Percentiles rank a stretch among this genome's conserved stretches.
These are phyloP conservation scores for Amphiprion ocellaris DNA, from an alignment of 2,113 vertebrate genomes.

Conservation along the genomic window DNA sequence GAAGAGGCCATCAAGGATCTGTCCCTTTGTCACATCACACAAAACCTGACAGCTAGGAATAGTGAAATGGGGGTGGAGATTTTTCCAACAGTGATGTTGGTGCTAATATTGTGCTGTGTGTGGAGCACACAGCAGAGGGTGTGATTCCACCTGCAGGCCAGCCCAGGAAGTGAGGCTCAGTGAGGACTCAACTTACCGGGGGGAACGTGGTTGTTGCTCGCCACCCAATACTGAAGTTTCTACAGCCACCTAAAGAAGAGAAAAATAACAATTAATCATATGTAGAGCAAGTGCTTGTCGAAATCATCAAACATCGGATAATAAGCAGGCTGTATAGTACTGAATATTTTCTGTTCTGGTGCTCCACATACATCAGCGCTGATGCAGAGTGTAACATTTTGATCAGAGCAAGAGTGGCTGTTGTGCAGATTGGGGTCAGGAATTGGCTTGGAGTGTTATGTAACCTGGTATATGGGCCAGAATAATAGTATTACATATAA, in stretches of 20 bases:
- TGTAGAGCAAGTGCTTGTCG: neutral
- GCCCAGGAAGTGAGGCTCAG: slow-evolving; percentile 62
- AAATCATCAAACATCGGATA: neutral
- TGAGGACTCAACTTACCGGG: slow-evolving; percentile 58
- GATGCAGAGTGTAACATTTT: slow-evolving; percentile 26
- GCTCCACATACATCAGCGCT: slow-evolving; percentile 18
- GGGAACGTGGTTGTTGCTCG: slow-evolving; percentile 13
- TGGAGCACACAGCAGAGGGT: slow-evolving; percentile 43
- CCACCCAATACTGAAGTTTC: slow-evolving; percentile 27
- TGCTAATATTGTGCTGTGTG: slow-evolving; percentile 22
- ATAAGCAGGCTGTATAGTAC: neutral
- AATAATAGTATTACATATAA: slow-evolving; percentile 76
- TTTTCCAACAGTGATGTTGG: slow-evolving; percentile 16
- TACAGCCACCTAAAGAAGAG: slow-evolving; percentile 30
- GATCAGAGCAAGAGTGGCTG: slow-evolving; percentile 52
- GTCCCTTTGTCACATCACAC: slow-evolving; percentile 37
- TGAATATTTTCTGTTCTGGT: neutral
- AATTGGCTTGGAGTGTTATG: slow-evolving; percentile 69
- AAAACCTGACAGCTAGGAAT: slow-evolving; percentile 34
- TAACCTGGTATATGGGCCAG: slow-evolving; percentile 75
- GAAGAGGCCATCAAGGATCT: slow-evolving; percentile 31
- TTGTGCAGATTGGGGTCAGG: slow-evolving; percentile 73
- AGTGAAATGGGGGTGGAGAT: slow-evolving; percentile 27
- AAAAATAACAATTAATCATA: neutral
- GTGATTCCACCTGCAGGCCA: slow-evolving; percentile 80